Evolutionary conservation across 2,797 vertebrate species (phyloP).

Genomic region (Columba guinea): DNA sequence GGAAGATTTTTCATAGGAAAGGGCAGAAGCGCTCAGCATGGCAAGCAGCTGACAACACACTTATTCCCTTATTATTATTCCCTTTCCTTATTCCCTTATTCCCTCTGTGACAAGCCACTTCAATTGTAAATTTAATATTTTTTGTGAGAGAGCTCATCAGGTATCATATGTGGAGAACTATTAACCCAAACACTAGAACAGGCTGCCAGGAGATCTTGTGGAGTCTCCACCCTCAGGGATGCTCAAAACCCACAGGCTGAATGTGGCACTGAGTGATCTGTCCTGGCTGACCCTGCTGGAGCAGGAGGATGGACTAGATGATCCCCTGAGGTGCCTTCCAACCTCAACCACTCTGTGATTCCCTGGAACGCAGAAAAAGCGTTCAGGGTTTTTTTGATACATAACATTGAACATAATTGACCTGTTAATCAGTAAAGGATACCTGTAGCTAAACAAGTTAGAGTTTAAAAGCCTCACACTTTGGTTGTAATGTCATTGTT

Average conservation of each 20-base stretch:
- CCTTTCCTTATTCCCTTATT: not conserved
- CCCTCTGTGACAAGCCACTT: not conserved
- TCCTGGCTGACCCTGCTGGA: not conserved
- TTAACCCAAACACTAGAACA: not conserved
- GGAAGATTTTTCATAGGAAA: not conserved
- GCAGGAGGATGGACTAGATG: not conserved
- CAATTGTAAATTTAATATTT: not conserved
- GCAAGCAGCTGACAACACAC: not conserved
- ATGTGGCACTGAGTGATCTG: not conserved
- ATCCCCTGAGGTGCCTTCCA: not conserved
- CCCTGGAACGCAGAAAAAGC: not conserved
- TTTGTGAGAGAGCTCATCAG: not conserved
- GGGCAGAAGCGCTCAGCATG: not conserved
- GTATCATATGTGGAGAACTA: not conserved
- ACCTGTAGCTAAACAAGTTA: not conserved
- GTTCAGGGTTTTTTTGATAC: not conserved
- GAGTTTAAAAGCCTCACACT: not conserved
- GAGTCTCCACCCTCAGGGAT: not conserved
- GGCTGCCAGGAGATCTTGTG: not conserved
- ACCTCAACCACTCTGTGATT: not conserved
- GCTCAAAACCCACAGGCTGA: not conserved
- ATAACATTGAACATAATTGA: not conserved
- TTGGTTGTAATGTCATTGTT: not conserved
- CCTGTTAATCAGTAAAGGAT: not conserved
- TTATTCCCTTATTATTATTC: not conserved